A percentile compares a stretch with the other conserved stretches of the same genome.
Conservation (phyloP, 1,140 invertebrate genomes). For the Epicauta chinensis region DNA sequence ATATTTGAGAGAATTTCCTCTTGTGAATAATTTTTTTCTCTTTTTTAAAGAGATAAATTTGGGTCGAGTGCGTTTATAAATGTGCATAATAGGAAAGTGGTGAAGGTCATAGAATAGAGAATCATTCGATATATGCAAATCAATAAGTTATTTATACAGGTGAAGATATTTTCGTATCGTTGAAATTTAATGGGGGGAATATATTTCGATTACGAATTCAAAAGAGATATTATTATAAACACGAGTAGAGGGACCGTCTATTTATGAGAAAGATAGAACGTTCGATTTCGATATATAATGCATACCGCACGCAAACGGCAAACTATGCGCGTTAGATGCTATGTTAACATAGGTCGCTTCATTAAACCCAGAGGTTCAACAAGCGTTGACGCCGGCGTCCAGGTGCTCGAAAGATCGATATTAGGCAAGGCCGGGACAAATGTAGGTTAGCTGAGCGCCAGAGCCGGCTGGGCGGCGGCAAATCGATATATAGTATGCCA, state of each 20-base stretch:
- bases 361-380: background rate
- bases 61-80: background rate
- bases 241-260: background rate
- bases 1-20: no score
- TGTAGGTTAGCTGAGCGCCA: slow-evolving; percentile 18
- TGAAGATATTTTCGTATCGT: no score
- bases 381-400: slow-evolving; percentile 5
- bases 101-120: no score
- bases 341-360: slow-evolving; percentile 12
- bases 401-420: slow-evolving; percentile 9
- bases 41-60: background rate
- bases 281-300: background rate
- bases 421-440: slow-evolving; percentile 15
- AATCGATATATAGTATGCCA: background rate
- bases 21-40: no score
- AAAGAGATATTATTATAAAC: no score
- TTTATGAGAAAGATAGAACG: background rate
- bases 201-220: no score
- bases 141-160: slow-evolving; percentile 6
- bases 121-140: background rate
- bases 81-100: no score
- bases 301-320: slow-evolving; percentile 2
- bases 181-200: no score
- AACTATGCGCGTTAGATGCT: background rate
- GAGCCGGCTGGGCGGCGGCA: slow-evolving; percentile 12